A percentile compares a stretch with the other conserved stretches of the same genome.
These are phyloP conservation scores for Manduca sexta DNA, from an alignment of 1,140 invertebrate species.

Conservation along the genomic window DNA sequence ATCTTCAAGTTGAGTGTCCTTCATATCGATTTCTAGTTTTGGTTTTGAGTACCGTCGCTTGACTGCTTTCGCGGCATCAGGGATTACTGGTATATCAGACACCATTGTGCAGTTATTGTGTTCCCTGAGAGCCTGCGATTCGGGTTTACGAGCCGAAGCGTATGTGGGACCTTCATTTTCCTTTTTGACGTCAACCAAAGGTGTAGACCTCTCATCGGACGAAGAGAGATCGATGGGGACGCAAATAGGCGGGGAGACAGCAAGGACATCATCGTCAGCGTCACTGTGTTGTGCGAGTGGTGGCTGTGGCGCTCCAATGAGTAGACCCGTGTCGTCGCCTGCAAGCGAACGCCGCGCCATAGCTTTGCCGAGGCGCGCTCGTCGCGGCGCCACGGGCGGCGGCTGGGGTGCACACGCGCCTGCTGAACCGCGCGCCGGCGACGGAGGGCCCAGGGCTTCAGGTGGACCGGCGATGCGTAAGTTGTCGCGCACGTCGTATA, in stretches of 20 bases:
- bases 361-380: conserved; percentile 79
- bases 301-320: conserved; percentile 36
- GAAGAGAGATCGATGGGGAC: conserved; percentile 65
- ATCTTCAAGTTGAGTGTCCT: conserved; percentile 62
- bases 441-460: conserved; percentile 79
- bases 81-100: conserved; percentile 24
- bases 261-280: conserved; percentile 59
- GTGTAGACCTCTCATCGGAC: conserved; percentile 61
- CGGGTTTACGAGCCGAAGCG: conserved; percentile 43
- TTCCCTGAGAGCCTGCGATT: conserved; percentile 60
- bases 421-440: conserved; percentile 78
- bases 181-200: conserved; percentile 67
- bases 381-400: conserved; percentile 57
- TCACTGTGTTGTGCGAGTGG: conserved; percentile 33
- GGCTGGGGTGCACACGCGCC: conserved; percentile 75
- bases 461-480: conserved; percentile 67
- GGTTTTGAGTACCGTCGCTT: conserved; percentile 62
- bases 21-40: conserved; percentile 68
- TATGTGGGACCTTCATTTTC: conserved; percentile 63
- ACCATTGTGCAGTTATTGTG: conserved; percentile 46
- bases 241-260: conserved; percentile 57
- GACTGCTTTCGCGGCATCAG: conserved; percentile 45
- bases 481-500: conserved; percentile 57
- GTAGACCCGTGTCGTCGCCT: conserved; percentile 55
- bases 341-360: conserved; percentile 76